A percentile compares a stretch with the other conserved stretches of the same genome.
Evolutionary conservation across 2,797 vertebrate genomes (phyloP).

Genomic region (Lutjanus argentimaculatus): DNA sequence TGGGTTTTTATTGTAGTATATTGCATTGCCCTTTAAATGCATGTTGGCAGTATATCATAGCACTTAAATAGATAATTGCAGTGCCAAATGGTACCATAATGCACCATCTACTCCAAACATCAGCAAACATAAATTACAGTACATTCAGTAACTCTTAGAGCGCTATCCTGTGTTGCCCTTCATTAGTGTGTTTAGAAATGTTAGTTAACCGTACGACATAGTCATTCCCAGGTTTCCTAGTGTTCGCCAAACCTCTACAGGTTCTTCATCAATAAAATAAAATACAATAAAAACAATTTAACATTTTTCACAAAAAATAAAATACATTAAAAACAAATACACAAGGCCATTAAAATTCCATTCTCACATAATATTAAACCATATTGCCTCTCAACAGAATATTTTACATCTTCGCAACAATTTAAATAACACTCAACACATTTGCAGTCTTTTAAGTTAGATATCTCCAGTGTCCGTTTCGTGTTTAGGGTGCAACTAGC

Average conservation of each 20-base stretch:
- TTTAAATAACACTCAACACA: conserved; percentile 91
- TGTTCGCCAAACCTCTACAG: conserved; percentile 84
- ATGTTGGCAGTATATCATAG: conserved; percentile 89
- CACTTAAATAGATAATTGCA: conserved; percentile 89
- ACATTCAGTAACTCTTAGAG: conserved; percentile 90
- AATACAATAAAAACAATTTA: conserved; percentile 83
- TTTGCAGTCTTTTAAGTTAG: conserved; percentile 82
- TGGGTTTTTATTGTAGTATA: conserved; percentile 81
- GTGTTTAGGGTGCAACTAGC: conserved; percentile 68
- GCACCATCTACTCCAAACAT: conserved; percentile 82
- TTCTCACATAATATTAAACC: conserved; percentile 94
- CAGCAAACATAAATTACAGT: conserved; percentile 90
- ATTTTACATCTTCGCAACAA: conserved; percentile 96
- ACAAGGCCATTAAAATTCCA: conserved; percentile 95
- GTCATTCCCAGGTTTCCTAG: conserved; percentile 79
- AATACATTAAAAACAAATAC: conserved; percentile 93
- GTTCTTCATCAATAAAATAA: conserved; percentile 89
- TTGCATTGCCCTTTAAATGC: conserved; percentile 89
- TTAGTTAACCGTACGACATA: conserved; percentile 86
- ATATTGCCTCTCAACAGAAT: conserved; percentile 95
- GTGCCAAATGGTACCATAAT: conserved; percentile 82
- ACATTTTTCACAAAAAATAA: conserved; percentile 95
- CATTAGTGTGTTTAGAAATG: conserved; percentile 88
- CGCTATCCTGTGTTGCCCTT: conserved; percentile 83
- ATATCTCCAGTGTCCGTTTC: conserved; percentile 83